These are phyloP conservation scores for Mugil cephalus DNA, from an alignment of 2,113 vertebrate genomes.

Conservation along the genomic window DNA sequence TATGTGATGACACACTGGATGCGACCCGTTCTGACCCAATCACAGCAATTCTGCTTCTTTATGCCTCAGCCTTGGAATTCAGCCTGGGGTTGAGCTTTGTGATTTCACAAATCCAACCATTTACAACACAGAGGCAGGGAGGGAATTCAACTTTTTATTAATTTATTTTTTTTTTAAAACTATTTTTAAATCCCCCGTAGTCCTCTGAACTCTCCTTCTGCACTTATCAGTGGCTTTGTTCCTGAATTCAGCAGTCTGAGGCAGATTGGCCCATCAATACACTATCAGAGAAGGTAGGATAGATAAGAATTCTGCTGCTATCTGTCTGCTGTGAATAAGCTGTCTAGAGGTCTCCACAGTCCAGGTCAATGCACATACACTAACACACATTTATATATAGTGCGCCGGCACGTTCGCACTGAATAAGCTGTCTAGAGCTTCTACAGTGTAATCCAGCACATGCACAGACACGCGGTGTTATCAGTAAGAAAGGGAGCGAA, in stretches of 20 bases:
- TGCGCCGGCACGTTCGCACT: conserved; percentile 35
- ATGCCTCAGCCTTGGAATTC: conserved; percentile 21
- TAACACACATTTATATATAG: conserved; percentile 30
- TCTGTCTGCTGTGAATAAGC: conserved; percentile 79
- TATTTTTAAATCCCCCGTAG: conserved; percentile 50
- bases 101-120: conserved; percentile 36
- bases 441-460: conserved; percentile 54
- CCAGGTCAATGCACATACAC: conserved; percentile 56
- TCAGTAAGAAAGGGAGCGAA: conserved; percentile 52
- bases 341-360: conserved; percentile 73
- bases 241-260: conserved; percentile 75
- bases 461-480: conserved; percentile 54
- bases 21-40: conserved; percentile 33
- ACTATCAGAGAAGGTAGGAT: conserved; percentile 74
- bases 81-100: conserved; percentile 22
- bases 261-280: conserved; percentile 80
- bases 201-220: conserved; percentile 45
- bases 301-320: conserved; percentile 78
- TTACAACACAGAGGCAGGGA: conserved; percentile 36
- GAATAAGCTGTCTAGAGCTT: conserved; percentile 48
- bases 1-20: conserved; percentile 20
- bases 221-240: conserved; percentile 77
- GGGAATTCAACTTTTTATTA: conserved; percentile 21
- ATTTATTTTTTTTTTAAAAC: conserved; percentile 34
- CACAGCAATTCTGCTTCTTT: conserved; percentile 22